These are phyloP conservation scores for Typhlomys cinereus DNA, from an alignment of 2,113 vertebrate genomes.

Conservation along the genomic window DNA sequence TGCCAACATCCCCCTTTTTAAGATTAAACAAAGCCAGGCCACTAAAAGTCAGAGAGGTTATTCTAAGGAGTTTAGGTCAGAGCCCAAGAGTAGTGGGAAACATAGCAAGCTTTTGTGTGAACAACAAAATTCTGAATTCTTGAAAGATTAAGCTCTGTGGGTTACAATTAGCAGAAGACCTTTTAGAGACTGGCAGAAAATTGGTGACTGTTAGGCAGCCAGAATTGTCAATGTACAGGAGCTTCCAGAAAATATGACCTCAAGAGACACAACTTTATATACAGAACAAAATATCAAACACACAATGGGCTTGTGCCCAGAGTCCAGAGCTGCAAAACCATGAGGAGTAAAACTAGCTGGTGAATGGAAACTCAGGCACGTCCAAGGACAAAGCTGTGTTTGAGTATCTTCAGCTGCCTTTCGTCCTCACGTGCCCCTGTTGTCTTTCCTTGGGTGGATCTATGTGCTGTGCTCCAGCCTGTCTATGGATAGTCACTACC, in stretches of 20 bases:
- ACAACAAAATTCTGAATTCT: background rate
- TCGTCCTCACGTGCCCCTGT: background rate
- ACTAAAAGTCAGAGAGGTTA: background rate
- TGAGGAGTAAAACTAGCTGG: background rate
- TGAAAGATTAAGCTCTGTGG: background rate
- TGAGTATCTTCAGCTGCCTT: background rate
- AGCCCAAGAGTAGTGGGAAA: background rate
- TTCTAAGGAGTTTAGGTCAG: background rate
- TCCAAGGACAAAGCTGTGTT: too few species aligned
- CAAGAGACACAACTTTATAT: background rate
- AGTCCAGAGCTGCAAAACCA: background rate
- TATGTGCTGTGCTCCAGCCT: background rate
- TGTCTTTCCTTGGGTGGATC: background rate
- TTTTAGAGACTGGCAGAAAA: background rate
- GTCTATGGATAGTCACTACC: background rate
- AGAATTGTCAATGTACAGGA: background rate
- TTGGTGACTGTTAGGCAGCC: background rate
- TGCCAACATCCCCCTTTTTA: background rate
- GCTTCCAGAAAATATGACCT: background rate
- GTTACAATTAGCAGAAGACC: background rate
- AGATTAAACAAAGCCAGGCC: background rate
- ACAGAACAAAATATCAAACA: background rate
- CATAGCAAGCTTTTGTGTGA: background rate
- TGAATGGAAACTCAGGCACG: too few species aligned
- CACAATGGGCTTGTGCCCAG: background rate